Base-by-base conservation (phyloP, 2,888 invertebrate genomes). In the Myopa tessellatipennis region DNA sequence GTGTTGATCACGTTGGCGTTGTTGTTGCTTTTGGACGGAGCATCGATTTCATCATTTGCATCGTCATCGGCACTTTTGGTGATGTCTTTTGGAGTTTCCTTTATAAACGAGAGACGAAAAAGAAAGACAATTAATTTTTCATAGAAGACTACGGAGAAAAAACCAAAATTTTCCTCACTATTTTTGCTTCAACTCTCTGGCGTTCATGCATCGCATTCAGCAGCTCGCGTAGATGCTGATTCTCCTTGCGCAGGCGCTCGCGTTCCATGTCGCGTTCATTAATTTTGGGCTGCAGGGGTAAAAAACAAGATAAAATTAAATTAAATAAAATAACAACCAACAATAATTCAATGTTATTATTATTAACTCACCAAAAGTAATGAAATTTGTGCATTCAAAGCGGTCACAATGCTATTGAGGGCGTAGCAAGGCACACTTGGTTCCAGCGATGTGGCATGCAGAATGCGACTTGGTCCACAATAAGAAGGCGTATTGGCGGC, bases 221-320 rank as follows among this genome's bases (percentile, higher is more conserved):
- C 85, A 93, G 92, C 87, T 95, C 95, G 83, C 94, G 91, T 80
- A 93, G 92, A 85, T 92, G 91, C 84, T 93, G 92, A 84, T 95
- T 90, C 87, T 95, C 95, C 82, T 92, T 92, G 60, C 95, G 91
- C 84, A 95, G 89, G 83, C 92, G 91, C 84, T 94, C 94, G 77
- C 94, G 90, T 87, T 95, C 95, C 84, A 94, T 94, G 87, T 95
- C 95, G 83, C 93, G 91, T 84, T 93, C 92, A 88, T 93, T 93
- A 79, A 95, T 92, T 84, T 94, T 92, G 88, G 92, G 93, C 95
- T 95, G 75, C 67, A 78, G 72, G 18, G n/a, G 36, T 12, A 40
- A 71, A 71, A 40, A 71, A 7, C 60, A 67, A 72, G 18, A 36
- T 61, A 63, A 69, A 18, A 65, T 74, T 60, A 50, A 8, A 6